Conservation (phyloP, 2,888 invertebrate species). For the Polyommatus icarus region DNA sequence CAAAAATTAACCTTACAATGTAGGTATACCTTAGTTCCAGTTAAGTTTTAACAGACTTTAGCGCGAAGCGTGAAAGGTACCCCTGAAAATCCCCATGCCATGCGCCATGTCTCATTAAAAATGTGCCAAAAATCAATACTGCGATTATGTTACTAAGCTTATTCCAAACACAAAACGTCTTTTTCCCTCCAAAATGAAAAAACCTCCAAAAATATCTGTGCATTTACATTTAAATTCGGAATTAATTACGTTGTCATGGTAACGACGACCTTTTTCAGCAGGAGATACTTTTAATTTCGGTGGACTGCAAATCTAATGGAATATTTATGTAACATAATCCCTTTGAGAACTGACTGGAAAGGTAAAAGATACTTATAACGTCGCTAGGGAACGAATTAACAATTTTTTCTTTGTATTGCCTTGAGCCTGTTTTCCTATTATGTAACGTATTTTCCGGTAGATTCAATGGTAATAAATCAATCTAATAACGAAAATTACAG, state of each 20-base stretch:
- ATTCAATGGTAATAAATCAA: too few relatives aligned
- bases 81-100: too few relatives aligned
- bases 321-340: constrained; percentile 31
- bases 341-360: constrained; percentile 19
- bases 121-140: background rate
- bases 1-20: too few relatives aligned
- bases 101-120: background rate
- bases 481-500: too few relatives aligned
- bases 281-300: constrained; percentile 28
- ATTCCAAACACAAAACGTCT: background rate
- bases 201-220: constrained; percentile 10
- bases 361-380: constrained; percentile 25
- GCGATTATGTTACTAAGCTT: background rate
- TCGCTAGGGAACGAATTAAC: constrained; percentile 26
- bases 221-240: constrained; percentile 21
- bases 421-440: background rate
- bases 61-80: too few relatives aligned
- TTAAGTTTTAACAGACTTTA: too few relatives aligned
- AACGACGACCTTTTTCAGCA: constrained; percentile 12
- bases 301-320: constrained; percentile 24
- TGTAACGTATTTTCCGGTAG: background rate
- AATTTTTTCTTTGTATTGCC: constrained; percentile 13
- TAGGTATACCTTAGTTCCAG: too few relatives aligned
- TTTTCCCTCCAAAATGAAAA: background rate
- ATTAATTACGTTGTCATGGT: constrained; percentile 14